Percentiles rank a stretch among this genome's conserved stretches.
Evolutionary conservation across 2,888 invertebrate genomes (phyloP).

Genomic region (Pegoplata infirma): DNA sequence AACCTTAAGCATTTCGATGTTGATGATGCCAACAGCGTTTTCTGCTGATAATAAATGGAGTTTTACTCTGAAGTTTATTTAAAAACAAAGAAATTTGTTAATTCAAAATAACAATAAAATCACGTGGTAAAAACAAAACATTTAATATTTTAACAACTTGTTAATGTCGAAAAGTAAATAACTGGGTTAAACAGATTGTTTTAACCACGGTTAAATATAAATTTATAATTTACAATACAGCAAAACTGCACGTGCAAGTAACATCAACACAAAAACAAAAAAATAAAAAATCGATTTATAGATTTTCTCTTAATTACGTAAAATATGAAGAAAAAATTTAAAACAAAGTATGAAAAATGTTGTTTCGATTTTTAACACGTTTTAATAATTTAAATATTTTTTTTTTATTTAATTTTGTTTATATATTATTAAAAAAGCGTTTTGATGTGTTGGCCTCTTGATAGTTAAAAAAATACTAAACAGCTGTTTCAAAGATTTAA

Average conservation of each 20-base stretch:
- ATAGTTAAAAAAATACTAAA: slow-evolving; percentile 46
- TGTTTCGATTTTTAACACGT: slow-evolving; percentile 8
- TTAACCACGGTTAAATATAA: too few relatives aligned
- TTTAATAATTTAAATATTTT: slow-evolving; percentile 1
- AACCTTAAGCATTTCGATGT: background rate
- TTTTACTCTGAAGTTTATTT: background rate
- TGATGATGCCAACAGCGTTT: slow-evolving; percentile 4
- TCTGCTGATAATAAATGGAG: background rate
- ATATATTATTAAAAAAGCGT: slow-evolving; percentile 18
- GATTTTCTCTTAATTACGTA: slow-evolving; percentile 47
- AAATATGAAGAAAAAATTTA: slow-evolving; percentile 22
- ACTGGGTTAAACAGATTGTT: background rate
- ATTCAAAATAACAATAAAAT: background rate
- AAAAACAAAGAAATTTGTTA: background rate
- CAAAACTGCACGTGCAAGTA: slow-evolving; percentile 30
- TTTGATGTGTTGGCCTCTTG: slow-evolving; percentile 23
- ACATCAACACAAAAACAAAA: too few relatives aligned
- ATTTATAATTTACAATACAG: background rate
- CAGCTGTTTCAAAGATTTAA: slow-evolving; percentile 42
- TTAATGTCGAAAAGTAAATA: background rate
- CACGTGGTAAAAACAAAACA: background rate
- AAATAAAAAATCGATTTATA: slow-evolving; percentile 52
- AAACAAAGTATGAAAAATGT: background rate
- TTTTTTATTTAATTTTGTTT: slow-evolving; percentile 12
- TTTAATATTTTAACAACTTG: background rate